Percentiles rank a stretch among this genome's conserved stretches.
These are phyloP conservation scores for Troides oblongomaculatus DNA, from an alignment of 2,888 invertebrate species.

Conservation along the genomic window DNA sequence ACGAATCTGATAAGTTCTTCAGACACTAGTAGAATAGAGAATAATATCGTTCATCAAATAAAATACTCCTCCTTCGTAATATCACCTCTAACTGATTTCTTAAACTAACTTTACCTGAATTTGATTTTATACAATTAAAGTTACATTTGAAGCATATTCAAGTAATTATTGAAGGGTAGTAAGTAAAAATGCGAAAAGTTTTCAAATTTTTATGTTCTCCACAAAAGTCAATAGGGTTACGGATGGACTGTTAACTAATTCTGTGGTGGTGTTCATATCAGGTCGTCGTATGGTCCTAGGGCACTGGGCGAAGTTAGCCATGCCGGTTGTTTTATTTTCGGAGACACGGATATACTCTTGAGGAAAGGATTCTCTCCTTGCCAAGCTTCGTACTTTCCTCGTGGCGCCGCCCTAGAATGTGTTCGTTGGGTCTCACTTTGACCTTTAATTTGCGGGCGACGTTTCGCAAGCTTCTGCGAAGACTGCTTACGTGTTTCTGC, in stretches of 20 bases:
- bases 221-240: constrained; percentile 1
- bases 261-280: neutral
- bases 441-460: neutral
- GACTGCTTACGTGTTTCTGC: constrained; percentile 7
- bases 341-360: neutral
- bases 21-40: too few relatives aligned
- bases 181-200: neutral
- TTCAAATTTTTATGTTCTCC: neutral
- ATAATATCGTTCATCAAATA: too few relatives aligned
- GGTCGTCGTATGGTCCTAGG: constrained; percentile 1
- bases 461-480: neutral
- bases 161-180: neutral
- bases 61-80: too few relatives aligned
- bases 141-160: neutral
- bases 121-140: neutral
- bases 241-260: neutral
- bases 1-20: too few relatives aligned
- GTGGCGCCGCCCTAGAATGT: neutral
- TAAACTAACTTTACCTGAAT: too few relatives aligned
- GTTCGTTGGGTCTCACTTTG: neutral
- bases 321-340: neutral
- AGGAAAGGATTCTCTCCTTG: neutral
- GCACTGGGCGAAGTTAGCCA: neutral
- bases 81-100: too few relatives aligned
- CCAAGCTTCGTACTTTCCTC: neutral